Conservation (phyloP, 2,113 vertebrate genomes). For the Catharus bicknelli region DNA sequence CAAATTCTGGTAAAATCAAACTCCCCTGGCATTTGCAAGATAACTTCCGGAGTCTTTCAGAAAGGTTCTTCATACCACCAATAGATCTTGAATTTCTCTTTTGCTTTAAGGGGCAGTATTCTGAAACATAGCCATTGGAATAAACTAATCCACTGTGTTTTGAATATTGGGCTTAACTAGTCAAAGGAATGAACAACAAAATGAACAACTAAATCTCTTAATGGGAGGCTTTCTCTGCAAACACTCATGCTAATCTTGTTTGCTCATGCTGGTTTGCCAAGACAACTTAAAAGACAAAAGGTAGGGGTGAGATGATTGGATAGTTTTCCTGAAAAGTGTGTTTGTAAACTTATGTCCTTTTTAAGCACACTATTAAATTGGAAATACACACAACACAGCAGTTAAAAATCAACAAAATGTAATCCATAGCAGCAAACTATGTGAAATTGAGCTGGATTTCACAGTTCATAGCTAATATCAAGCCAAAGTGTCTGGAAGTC, state of each 20-base stretch:
- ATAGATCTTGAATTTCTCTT: neutral
- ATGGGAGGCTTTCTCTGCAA: neutral
- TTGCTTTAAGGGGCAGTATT: neutral
- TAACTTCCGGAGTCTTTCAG: neutral
- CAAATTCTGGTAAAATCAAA: neutral
- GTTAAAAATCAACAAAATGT: neutral
- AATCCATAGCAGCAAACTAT: neutral
- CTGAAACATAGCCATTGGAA: neutral
- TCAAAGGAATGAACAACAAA: neutral
- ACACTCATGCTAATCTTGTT: neutral
- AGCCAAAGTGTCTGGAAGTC: neutral
- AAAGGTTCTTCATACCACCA: neutral
- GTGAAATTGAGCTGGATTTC: neutral
- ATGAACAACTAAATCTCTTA: neutral
- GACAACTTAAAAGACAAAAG: neutral
- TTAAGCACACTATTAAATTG: neutral
- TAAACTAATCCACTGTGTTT: neutral
- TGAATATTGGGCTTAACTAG: neutral
- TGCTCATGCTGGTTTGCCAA: neutral
- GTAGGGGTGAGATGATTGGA: neutral
- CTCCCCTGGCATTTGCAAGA: neutral
- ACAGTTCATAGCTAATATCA: neutral
- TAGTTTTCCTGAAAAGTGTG: neutral
- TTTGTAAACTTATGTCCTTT: neutral
- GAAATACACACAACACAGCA: accelerated